phyloP scores from a whole-genome alignment of 2,888 invertebrate species.

The Toxonevra muliebris region DNA sequence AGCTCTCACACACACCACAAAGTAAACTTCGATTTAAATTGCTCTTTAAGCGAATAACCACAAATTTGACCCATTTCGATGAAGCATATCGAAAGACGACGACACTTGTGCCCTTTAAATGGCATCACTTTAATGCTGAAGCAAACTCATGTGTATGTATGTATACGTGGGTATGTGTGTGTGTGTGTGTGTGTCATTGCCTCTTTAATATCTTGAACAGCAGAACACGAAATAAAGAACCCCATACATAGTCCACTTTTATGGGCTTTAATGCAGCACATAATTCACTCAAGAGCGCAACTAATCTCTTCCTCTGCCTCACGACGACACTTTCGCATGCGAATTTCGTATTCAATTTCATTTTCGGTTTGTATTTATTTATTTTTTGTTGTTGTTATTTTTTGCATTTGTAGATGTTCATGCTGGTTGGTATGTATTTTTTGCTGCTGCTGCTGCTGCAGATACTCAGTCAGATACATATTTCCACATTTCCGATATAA shows the following conservation, averaged over 20 bases:
- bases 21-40: not conserved
- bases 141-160: no score
- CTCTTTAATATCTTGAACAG: not conserved
- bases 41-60: not conserved
- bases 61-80: constrained; percentile 22
- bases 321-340: no score
- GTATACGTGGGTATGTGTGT: no score
- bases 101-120: constrained; percentile 6
- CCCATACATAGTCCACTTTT: constrained; percentile 9
- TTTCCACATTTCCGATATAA: constrained; percentile 41
- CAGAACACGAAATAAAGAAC: not conserved
- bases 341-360: no score
- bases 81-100: not conserved
- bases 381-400: not conserved
- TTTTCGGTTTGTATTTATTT: no score
- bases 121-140: not conserved
- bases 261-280: constrained; percentile 53
- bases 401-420: not conserved
- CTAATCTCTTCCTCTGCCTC: not conserved
- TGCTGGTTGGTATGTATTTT: constrained; percentile 1
- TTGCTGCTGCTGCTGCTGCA: constrained; percentile 16
- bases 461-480: constrained; percentile 20
- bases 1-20: not conserved
- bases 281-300: constrained; percentile 50
- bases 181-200: not conserved